These are phyloP conservation scores for Hecatera dysodea DNA, from an alignment of 2,888 invertebrate species.

Conservation along the genomic window DNA sequence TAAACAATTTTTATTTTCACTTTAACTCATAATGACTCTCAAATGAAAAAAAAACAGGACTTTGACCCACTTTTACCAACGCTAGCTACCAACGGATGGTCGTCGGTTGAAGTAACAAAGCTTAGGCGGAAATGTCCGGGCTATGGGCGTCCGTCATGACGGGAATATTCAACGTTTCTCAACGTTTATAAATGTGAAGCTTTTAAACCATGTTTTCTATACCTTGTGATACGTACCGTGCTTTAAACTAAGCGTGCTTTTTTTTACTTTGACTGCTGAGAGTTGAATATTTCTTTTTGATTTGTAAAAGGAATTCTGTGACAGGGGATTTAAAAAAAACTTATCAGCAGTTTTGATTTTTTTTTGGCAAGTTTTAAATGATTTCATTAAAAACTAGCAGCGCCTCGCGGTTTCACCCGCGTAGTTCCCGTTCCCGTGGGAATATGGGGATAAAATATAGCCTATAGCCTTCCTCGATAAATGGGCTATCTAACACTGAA, in stretches of 20 bases:
- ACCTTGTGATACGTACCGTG: slow-evolving; percentile 32
- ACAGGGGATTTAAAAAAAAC: neutral
- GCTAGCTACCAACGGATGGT: slow-evolving; percentile 26
- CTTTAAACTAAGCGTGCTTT: neutral
- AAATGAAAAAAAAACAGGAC: slow-evolving; percentile 43
- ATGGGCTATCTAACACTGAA: too few species aligned
- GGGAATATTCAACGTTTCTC: slow-evolving; percentile 50
- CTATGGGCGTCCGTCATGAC: slow-evolving; percentile 22
- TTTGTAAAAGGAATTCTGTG: neutral
- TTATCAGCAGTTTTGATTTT: neutral
- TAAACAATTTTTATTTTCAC: slow-evolving; percentile 45
- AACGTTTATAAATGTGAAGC: slow-evolving; percentile 57
- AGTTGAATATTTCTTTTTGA: neutral
- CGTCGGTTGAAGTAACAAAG: slow-evolving; percentile 49
- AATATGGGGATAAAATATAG: too few species aligned
- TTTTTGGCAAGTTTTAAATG: neutral
- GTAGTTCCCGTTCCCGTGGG: too few species aligned
- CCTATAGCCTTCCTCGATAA: too few species aligned
- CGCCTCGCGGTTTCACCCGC: too few species aligned
- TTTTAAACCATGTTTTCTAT: slow-evolving; percentile 27
- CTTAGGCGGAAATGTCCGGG: slow-evolving; percentile 44
- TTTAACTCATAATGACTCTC: slow-evolving; percentile 49
- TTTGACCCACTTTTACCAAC: slow-evolving; percentile 44
- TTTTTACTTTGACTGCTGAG: neutral
- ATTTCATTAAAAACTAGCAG: too few species aligned